phyloP scores from a whole-genome alignment of 2,113 vertebrate species.

The Acanthochromis polyacanthus region DNA sequence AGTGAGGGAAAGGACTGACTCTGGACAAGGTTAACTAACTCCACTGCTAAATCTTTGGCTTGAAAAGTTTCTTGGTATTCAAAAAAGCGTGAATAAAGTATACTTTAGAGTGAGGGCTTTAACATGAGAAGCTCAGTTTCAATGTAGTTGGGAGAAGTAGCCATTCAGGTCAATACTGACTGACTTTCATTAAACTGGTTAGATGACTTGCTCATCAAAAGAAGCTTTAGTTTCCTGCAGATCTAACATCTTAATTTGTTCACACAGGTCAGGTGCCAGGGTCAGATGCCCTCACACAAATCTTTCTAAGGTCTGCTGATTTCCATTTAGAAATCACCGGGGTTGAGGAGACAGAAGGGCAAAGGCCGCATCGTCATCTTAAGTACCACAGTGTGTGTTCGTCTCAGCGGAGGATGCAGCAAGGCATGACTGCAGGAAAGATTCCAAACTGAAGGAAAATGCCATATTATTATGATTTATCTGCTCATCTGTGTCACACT shows the following conservation, averaged over 20 bases:
- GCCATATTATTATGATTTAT: slow-evolving; percentile 49
- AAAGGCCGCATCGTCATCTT: slow-evolving; percentile 45
- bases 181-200: slow-evolving; percentile 5
- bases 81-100: slow-evolving; percentile 24
- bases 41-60: slow-evolving; percentile 52
- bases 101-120: slow-evolving; percentile 7
- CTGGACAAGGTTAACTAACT: slow-evolving; percentile 82
- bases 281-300: slow-evolving; percentile 36
- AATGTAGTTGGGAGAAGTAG: neutral
- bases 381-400: slow-evolving; percentile 53
- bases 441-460: slow-evolving; percentile 20
- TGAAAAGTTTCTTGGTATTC: slow-evolving; percentile 49
- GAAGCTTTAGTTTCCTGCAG: slow-evolving; percentile 8
- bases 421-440: slow-evolving; percentile 38
- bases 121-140: neutral
- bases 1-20: slow-evolving; percentile 54
- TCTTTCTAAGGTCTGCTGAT: slow-evolving; percentile 49
- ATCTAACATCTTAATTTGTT: slow-evolving; percentile 48
- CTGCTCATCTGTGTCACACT: slow-evolving; percentile 29
- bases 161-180: slow-evolving; percentile 2
- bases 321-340: slow-evolving; percentile 49
- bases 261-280: slow-evolving; percentile 48
- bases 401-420: slow-evolving; percentile 45
- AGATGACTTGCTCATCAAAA: slow-evolving; percentile 16
- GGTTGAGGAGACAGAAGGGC: slow-evolving; percentile 41